These are phyloP conservation scores for Phylloscopus trochilus DNA, from an alignment of 2,113 vertebrate species.

Conservation along the genomic window DNA sequence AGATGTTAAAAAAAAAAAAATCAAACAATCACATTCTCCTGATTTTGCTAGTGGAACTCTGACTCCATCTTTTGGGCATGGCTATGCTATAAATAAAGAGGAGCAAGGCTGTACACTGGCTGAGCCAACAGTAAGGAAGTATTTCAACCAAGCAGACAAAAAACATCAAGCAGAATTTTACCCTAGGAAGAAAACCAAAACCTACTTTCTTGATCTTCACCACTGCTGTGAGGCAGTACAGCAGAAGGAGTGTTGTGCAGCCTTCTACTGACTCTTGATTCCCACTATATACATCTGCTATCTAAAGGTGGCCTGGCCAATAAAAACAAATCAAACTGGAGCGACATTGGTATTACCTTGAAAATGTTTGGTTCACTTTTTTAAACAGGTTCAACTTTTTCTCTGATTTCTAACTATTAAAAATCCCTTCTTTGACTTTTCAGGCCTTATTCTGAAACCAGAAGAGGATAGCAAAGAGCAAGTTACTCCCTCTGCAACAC, in stretches of 20 bases:
- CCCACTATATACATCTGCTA: neutral
- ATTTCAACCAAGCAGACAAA: neutral
- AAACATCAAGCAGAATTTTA: neutral
- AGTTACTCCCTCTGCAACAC: neutral
- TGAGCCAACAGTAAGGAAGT: neutral
- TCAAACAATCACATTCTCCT: neutral
- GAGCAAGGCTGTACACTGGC: neutral
- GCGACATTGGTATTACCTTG: neutral
- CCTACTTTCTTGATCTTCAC: neutral
- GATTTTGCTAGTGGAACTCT: neutral
- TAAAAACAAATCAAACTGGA: neutral
- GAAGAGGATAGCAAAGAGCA: neutral
- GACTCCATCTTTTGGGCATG: constrained; percentile 23
- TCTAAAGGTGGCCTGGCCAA: neutral
- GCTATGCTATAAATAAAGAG: neutral
- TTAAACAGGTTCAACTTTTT: neutral
- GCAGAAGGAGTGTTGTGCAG: neutral
- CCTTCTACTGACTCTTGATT: neutral
- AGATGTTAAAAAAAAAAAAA: neutral
- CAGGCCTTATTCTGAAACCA: neutral
- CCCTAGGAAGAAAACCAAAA: neutral
- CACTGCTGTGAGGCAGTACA: neutral
- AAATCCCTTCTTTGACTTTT: neutral
- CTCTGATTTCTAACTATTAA: neutral
- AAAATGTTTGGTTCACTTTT: neutral